Percentiles rank a stretch among this genome's conserved stretches.
phyloP scores from a whole-genome alignment of 2,797 vertebrate genomes.

The Sebastiscus tertius region DNA sequence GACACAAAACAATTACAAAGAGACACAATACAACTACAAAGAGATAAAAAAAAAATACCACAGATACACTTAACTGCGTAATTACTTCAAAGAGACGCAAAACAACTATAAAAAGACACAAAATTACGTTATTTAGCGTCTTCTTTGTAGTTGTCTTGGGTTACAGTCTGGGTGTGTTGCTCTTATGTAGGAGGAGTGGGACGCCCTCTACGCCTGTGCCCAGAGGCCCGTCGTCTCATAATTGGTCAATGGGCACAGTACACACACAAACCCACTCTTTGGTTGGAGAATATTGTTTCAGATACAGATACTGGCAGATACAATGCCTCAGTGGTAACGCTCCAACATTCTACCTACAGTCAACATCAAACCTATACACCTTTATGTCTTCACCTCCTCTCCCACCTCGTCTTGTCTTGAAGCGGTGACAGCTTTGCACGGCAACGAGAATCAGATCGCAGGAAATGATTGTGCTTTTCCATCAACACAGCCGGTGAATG shows the following conservation, averaged over 20 bases:
- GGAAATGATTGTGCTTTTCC: conserved; percentile 61
- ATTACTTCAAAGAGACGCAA: neutral
- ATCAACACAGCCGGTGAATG: conserved; percentile 46
- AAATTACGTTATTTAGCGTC: neutral
- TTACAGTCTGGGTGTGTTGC: neutral
- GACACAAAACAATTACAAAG: neutral
- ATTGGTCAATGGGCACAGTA: neutral
- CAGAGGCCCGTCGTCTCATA: neutral
- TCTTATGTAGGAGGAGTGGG: neutral
- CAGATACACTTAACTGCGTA: neutral
- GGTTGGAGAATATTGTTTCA: conserved; percentile 20
- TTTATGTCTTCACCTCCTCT: conserved; percentile 18
- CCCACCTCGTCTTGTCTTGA: conserved; percentile 11
- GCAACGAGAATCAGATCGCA: conserved; percentile 45
- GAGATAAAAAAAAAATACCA: neutral
- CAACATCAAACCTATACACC: conserved; percentile 26
- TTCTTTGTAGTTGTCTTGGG: neutral
- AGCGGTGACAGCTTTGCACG: conserved; percentile 33
- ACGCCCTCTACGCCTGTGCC: neutral
- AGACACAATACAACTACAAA: neutral
- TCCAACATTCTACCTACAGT: conserved; percentile 6
- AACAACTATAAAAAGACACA: neutral
- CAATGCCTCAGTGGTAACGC: neutral
- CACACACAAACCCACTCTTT: neutral
- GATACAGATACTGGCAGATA: neutral